A percentile compares a stretch with the other conserved stretches of the same genome.
Conservation (phyloP, 2,888 invertebrate genomes). For the Meloe dianella region DNA sequence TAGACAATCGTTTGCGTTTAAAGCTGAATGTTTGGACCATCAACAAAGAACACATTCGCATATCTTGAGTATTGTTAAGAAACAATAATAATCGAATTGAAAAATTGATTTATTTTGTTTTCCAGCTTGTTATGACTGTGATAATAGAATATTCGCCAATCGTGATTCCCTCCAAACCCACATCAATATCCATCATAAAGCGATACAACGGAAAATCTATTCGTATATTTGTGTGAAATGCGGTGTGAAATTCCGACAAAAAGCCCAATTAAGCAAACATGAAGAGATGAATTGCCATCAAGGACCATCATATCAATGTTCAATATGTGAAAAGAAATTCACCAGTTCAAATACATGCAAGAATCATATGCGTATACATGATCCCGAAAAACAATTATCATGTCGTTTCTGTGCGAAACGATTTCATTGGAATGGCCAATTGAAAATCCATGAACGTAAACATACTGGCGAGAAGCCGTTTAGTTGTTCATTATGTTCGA, state of each 20-base stretch:
- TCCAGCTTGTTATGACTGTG: slow-evolving; percentile 58
- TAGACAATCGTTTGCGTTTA: slow-evolving; percentile 53
- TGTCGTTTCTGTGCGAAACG: slow-evolving; percentile 55
- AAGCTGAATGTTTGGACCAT: slow-evolving; percentile 55
- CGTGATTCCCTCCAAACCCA: slow-evolving; percentile 59
- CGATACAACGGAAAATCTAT: slow-evolving; percentile 45
- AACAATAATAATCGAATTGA: not conserved
- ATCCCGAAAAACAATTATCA: slow-evolving; percentile 46
- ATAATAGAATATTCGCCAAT: slow-evolving; percentile 59
- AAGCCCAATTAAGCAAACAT: slow-evolving; percentile 58
- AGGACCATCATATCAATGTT: slow-evolving; percentile 44
- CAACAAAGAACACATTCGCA: slow-evolving; percentile 56
- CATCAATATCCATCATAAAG: slow-evolving; percentile 50
- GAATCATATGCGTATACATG: slow-evolving; percentile 60
- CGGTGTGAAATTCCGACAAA: slow-evolving; percentile 53
- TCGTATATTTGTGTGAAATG: slow-evolving; percentile 52
- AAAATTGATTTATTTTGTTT: slow-evolving; percentile 15
- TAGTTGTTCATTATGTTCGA: slow-evolving; percentile 57
- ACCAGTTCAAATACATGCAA: slow-evolving; percentile 59
- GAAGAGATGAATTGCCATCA: slow-evolving; percentile 59
- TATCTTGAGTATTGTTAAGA: slow-evolving; percentile 51
- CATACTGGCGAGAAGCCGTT: slow-evolving; percentile 63
- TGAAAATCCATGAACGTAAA: slow-evolving; percentile 56
- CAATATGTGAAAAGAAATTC: slow-evolving; percentile 58
- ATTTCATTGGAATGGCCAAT: slow-evolving; percentile 55